phyloP scores from a whole-genome alignment of 2,888 invertebrate species.

The Drosophila ustulata region DNA sequence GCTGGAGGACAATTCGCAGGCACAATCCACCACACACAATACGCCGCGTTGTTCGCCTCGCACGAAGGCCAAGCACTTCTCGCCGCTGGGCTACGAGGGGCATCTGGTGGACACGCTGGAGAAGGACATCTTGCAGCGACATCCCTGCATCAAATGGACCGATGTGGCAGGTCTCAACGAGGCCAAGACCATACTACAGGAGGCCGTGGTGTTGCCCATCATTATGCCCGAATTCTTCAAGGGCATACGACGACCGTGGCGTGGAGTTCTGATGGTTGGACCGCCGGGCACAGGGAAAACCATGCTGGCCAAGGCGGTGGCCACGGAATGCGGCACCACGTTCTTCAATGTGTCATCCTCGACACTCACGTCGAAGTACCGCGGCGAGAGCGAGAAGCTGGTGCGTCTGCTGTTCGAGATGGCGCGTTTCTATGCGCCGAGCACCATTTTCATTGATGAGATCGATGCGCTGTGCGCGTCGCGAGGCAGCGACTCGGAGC shows the following conservation, averaged over 20 bases:
- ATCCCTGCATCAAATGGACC: conserved; percentile 93
- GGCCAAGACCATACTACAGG: conserved; percentile 91
- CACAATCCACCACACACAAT: conserved; percentile 65
- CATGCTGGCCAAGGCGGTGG: conserved; percentile 93
- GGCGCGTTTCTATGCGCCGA: conserved; percentile 95
- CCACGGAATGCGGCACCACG: conserved; percentile 94
- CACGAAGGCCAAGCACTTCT: conserved; percentile 82
- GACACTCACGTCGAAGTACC: conserved; percentile 94
- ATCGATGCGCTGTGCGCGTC: conserved; percentile 94
- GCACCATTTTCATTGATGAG: conserved; percentile 96
- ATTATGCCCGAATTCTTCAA: conserved; percentile 96
- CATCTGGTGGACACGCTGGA: conserved; percentile 93
- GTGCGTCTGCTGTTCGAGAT: conserved; percentile 94
- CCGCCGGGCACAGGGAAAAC: conserved; percentile 92
- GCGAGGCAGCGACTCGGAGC: conserved; percentile 93
- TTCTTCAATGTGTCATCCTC: conserved; percentile 95
- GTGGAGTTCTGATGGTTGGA: conserved; percentile 85
- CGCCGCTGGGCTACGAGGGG: conserved; percentile 89
- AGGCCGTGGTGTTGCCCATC: conserved; percentile 94
- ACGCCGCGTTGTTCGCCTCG: conserved; percentile 84
- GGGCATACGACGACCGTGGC: conserved; percentile 93
- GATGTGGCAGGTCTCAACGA: conserved; percentile 91
- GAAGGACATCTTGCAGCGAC: conserved; percentile 92
- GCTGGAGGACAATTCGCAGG: conserved; percentile 84
- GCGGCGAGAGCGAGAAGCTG: conserved; percentile 96